Percentiles rank a stretch among this genome's conserved stretches.
Evolutionary conservation across 1,140 invertebrate species (phyloP).

Genomic region (Drosophila rhopaloa): DNA sequence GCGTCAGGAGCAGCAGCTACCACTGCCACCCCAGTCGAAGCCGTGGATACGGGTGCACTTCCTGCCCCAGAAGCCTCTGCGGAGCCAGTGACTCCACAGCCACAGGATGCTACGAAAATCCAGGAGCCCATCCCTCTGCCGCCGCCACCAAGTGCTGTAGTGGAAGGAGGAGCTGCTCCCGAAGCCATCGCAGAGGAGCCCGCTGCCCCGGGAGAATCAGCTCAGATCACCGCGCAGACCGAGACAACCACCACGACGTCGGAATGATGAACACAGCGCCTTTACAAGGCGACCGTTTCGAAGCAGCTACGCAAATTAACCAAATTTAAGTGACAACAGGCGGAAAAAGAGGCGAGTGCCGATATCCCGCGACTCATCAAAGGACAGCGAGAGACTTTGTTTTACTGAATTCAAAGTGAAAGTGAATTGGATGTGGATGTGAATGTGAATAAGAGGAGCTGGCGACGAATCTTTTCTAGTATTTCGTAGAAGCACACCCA

Average conservation of each 20-base stretch:
- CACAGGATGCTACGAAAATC: slow-evolving; percentile 73
- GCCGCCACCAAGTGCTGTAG: slow-evolving; percentile 54
- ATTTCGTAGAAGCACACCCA: slow-evolving; percentile 25
- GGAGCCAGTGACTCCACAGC: slow-evolving; percentile 61
- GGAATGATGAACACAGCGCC: slow-evolving; percentile 76
- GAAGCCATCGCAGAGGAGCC: background rate
- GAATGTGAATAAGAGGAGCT: slow-evolving; percentile 15
- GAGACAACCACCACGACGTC: slow-evolving; percentile 49
- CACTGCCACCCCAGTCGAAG: background rate
- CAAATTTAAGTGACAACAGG: slow-evolving; percentile 70
- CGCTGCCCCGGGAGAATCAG: slow-evolving; percentile 7
- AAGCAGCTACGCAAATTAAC: slow-evolving; percentile 76
- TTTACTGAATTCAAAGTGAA: slow-evolving; percentile 17
- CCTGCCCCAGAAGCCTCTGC: slow-evolving; percentile 10
- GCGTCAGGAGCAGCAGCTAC: slow-evolving; percentile 24
- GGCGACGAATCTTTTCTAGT: slow-evolving; percentile 35
- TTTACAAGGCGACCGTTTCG: slow-evolving; percentile 67
- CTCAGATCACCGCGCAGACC: slow-evolving; percentile 8
- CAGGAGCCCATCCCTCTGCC: slow-evolving; percentile 78
- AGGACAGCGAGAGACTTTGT: slow-evolving; percentile 46
- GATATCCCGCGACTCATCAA: slow-evolving; percentile 18
- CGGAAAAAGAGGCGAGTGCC: background rate
- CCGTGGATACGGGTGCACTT: slow-evolving; percentile 14
- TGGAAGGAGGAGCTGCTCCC: slow-evolving; percentile 2
- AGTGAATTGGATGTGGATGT: slow-evolving; percentile 18